Percentiles rank a stretch among this genome's conserved stretches.
Evolutionary conservation across 92 coral and sea anemone species (phyloP).

Genomic region (Anthopleura xanthogrammica): DNA sequence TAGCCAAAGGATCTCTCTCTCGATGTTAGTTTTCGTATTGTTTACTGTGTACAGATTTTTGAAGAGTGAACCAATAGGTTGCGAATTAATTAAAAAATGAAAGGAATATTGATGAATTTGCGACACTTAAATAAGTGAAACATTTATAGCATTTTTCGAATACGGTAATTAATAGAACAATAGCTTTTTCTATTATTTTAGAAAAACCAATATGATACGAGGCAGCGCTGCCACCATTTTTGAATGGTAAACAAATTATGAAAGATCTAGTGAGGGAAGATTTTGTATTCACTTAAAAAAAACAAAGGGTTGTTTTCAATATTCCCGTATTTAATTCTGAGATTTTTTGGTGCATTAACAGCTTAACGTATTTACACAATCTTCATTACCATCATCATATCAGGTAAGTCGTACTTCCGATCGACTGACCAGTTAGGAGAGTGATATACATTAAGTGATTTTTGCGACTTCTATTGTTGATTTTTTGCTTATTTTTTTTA

Average conservation of each 20-base stretch:
- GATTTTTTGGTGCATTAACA: background rate
- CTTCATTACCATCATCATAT: slow-evolving; percentile 1
- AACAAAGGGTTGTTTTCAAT: background rate
- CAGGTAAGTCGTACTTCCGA: background rate
- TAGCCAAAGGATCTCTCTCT: background rate
- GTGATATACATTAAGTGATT: background rate
- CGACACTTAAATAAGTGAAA: no score
- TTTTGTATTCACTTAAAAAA: background rate
- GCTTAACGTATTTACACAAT: background rate
- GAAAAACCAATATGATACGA: no score
- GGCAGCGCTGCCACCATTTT: background rate
- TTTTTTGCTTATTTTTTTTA: background rate
- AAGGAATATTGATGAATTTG: background rate
- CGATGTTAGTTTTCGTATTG: background rate
- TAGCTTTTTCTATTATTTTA: no score
- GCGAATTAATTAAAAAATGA: background rate
- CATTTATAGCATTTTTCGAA: background rate
- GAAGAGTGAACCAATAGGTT: background rate
- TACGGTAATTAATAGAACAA: no score
- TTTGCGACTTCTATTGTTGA: no score
- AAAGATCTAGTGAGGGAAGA: background rate
- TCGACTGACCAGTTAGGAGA: background rate
- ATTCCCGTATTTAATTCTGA: background rate
- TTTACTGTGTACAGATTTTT: no score
- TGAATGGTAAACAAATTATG: background rate